Base-by-base conservation (phyloP, 1,140 invertebrate species). In the Drosophila nannoptera region DNA sequence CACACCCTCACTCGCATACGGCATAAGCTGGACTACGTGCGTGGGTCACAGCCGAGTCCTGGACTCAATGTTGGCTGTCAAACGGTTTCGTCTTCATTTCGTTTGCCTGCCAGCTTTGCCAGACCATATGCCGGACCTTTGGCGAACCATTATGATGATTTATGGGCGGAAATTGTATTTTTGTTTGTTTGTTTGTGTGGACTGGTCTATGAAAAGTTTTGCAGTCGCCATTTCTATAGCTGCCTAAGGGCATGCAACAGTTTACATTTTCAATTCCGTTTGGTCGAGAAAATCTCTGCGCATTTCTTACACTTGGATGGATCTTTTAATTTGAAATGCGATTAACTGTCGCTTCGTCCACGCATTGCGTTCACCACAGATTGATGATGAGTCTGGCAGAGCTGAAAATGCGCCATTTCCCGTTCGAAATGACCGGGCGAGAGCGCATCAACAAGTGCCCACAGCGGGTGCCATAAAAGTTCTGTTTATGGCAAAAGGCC, bases 111-210 rank as follows among this genome's bases (percentile, higher is more conserved):
- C 38, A 43, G 43, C 45, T 45, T 14, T 5, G 12, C 40, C 4
- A 3, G 40, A 50, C 42, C 73, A 65, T 69, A 54, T 65, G 63
- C 63, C 49, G 40, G 43, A 35, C 46, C 73, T 46, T 58, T 45
- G 69, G 54, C 29, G 8, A 33, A 45, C 80, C 80, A 84, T 83
- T 80, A 84, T 78, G 73, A 83, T 83, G 80, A 84, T 83, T 83
- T 84, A 83, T 83, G 76, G 71, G 71, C 77, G 80, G 80, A 83
- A 84, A 83, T 83, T 77, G 84, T 83, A 84, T 83, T 78, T 68
- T 73, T 62, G 53, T 22, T 61, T 31, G 36, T 32, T 43, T 55
- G 60, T 55, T 35, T 45, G 49, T 56, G 46, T 33, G 50, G 32
- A 29, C 7, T 5, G n/a, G 55, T 60, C 31, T 43, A 59, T 35